Evolutionary conservation across 2,888 invertebrate species (phyloP), one percentile per base, ranked within the genome.

Genomic region (Chrysopilus asiliformis): DNA sequence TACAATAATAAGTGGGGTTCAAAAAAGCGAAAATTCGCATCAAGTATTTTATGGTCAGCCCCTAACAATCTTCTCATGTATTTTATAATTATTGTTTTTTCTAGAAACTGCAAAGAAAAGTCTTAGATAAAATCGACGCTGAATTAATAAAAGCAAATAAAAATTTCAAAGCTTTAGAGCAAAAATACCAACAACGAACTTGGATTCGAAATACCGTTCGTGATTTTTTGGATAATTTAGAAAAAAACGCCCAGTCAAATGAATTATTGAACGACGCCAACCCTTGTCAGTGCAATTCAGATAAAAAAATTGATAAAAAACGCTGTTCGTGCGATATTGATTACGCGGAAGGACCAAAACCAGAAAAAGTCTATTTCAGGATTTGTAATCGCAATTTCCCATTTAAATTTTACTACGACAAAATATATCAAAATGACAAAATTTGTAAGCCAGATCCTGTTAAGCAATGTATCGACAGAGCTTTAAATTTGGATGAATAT

Each of bases 351-450:
- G 18, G 26, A 3, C 32, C 42, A n/a, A 44, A 32, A 4, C 13
- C 28, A 4, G 44, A 43, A n/a, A 33, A 45, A 6, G 38, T 22
- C 7, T 45, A 40, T 14, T 50, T 51, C 28, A 29, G 40, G 28
- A 43, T 41, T 6, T 36, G 46, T 1, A 18, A 28, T 1, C 22
- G 25, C 18, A 36, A 39, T 9, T 16, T 32, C 9, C 47, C 48
- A 3, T 47, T 44, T 34, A 40, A 38, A 24, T 51, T 52, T 38
- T 40, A 51, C 27, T n/a, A n/a, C n/a, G n/a, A n/a, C n/a, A n/a
- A n/a, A n/a, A n/a, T n/a, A n/a, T n/a, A n/a, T n/a, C n/a, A n/a
- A n/a, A n/a, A n/a, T n/a, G n/a, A n/a, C n/a, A n/a, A n/a, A n/a
- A n/a, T n/a, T n/a, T n/a, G n/a, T n/a, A n/a, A n/a, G n/a, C n/a